These are phyloP conservation scores for Arnoldichthys spilopterus DNA, from an alignment of 2,797 vertebrate species.

Conservation along the genomic window DNA sequence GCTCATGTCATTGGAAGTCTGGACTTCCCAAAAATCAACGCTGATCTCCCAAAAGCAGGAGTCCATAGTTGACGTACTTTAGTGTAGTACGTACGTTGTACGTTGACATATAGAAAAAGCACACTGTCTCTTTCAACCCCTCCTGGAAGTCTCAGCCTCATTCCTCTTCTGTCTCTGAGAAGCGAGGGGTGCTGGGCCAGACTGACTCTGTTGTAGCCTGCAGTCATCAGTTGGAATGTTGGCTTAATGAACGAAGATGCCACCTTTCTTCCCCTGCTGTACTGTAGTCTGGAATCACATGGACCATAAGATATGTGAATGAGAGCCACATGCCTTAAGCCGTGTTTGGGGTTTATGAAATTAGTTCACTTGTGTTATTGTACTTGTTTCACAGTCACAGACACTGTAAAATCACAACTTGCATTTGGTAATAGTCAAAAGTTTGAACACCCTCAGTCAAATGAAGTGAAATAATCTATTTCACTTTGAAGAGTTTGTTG, in stretches of 20 bases:
- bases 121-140: constrained; percentile 59
- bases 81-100: constrained; percentile 44
- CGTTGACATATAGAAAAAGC: constrained; percentile 42
- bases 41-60: too few species aligned
- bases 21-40: too few species aligned
- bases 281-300: not conserved
- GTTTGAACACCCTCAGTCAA: too few species aligned
- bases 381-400: not conserved
- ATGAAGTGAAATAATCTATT: too few species aligned
- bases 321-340: not conserved
- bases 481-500: not conserved
- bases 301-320: not conserved
- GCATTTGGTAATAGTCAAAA: not conserved
- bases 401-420: not conserved
- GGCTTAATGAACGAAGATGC: constrained; percentile 30
- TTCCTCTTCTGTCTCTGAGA: constrained; percentile 51
- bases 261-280: not conserved
- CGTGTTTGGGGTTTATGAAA: not conserved
- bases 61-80: too few species aligned
- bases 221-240: constrained; percentile 33
- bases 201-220: constrained; percentile 30
- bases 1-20: too few species aligned
- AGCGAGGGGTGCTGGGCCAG: constrained; percentile 19
- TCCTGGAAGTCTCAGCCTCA: constrained; percentile 52
- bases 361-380: not conserved